These are phyloP conservation scores for Nineta flava DNA, from an alignment of 2,888 invertebrate genomes.

Conservation along the genomic window DNA sequence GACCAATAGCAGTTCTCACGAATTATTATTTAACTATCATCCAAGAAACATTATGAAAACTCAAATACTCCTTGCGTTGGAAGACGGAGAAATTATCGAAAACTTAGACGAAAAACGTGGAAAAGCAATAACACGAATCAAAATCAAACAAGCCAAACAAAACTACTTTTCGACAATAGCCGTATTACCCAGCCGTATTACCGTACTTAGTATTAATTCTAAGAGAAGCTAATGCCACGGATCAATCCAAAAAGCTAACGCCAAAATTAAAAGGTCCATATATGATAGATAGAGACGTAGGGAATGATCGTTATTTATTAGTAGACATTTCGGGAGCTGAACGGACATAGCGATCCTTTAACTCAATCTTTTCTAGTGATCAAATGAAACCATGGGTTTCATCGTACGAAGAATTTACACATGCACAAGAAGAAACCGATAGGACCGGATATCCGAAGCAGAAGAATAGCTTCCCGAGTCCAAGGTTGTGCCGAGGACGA, in stretches of 20 bases:
- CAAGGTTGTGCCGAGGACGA: too few species aligned
- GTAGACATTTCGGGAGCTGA: constrained; percentile 13
- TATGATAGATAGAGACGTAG: constrained; percentile 10
- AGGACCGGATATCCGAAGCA: too few species aligned
- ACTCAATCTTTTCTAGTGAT: constrained; percentile 12
- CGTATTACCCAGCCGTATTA: too few species aligned
- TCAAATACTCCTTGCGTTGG: neutral
- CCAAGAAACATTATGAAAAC: neutral
- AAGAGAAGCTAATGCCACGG: constrained; percentile 9
- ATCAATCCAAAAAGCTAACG: constrained; percentile 13
- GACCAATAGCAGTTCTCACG: neutral
- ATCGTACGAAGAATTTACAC: too few species aligned
- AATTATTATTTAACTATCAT: neutral
- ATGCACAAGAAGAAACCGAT: too few species aligned
- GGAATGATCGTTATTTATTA: constrained; percentile 14
- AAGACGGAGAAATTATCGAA: neutral
- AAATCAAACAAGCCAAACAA: neutral
- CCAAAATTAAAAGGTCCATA: constrained; percentile 14
- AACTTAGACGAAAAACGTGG: neutral
- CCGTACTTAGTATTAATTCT: constrained; percentile 10
- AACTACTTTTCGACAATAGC: too few species aligned
- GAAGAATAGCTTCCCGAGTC: too few species aligned
- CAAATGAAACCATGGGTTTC: constrained; percentile 13
- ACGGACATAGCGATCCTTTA: constrained; percentile 12
- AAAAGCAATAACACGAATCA: neutral